These are phyloP conservation scores for Clarias gariepinus DNA, from an alignment of 2,113 vertebrate genomes.

Conservation along the genomic window DNA sequence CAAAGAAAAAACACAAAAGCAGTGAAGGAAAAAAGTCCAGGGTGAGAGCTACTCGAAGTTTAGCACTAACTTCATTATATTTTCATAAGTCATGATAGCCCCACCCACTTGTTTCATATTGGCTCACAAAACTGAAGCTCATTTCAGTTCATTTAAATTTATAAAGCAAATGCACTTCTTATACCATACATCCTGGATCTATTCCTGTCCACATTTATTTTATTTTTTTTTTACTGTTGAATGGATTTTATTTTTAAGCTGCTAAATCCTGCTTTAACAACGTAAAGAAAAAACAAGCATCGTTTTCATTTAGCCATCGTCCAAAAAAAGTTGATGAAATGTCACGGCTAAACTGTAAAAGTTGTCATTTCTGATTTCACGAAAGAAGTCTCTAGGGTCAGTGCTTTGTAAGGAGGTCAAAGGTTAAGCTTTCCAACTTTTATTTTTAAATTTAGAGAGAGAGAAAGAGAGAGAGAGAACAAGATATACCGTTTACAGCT, in stretches of 20 bases:
- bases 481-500: not conserved
- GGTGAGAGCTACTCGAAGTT: too few relatives aligned
- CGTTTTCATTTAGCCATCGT: too few relatives aligned
- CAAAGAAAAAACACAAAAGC: not conserved
- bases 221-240: not conserved
- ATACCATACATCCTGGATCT: not conserved
- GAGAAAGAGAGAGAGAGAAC: not conserved
- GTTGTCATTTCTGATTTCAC: not conserved
- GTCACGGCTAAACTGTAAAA: not conserved
- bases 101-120: not conserved
- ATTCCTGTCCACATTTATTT: not conserved
- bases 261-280: not conserved
- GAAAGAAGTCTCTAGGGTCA: not conserved
- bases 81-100: not conserved
- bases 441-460: too few relatives aligned
- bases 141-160: too few relatives aligned
- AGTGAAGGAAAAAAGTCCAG: not conserved
- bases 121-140: not conserved
- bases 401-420: not conserved
- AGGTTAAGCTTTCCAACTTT: not conserved
- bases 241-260: not conserved
- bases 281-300: not conserved
- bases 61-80: too few relatives aligned
- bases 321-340: not conserved
- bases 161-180: not conserved